These are phyloP conservation scores for Troides aeacus DNA, from an alignment of 2,888 invertebrate species.

Conservation along the genomic window DNA sequence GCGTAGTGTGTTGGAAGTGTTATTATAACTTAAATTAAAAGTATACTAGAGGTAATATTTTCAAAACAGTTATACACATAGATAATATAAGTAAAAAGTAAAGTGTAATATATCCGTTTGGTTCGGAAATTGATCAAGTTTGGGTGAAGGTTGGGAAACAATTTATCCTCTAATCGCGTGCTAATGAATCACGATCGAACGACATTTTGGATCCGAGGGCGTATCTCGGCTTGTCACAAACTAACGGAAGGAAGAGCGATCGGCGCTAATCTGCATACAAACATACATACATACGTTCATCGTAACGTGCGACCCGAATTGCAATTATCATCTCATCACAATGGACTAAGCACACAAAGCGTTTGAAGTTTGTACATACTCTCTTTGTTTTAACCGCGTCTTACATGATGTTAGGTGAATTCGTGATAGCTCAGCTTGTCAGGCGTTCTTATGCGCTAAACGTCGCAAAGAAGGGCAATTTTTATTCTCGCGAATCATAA, in stretches of 20 bases:
- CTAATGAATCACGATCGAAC: slow-evolving; percentile 28
- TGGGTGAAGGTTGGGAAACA: slow-evolving; percentile 10
- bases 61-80: too few relatives aligned
- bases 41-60: too few relatives aligned
- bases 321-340: slow-evolving; percentile 40
- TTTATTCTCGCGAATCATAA: too few relatives aligned
- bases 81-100: too few relatives aligned
- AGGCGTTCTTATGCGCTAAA: too few relatives aligned
- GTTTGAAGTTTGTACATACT: neutral
- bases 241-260: slow-evolving; percentile 69
- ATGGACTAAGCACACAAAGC: slow-evolving; percentile 32
- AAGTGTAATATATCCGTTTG: too few relatives aligned
- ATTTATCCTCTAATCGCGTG: slow-evolving; percentile 24
- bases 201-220: slow-evolving; percentile 47
- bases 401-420: too few relatives aligned
- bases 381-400: too few relatives aligned
- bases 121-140: slow-evolving; percentile 15
- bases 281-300: neutral
- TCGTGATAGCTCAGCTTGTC: too few relatives aligned
- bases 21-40: too few relatives aligned
- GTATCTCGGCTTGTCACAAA: slow-evolving; percentile 42
- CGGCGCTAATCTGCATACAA: slow-evolving; percentile 35
- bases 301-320: slow-evolving; percentile 32
- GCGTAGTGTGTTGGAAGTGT: too few relatives aligned
- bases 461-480: too few relatives aligned